Conservation (phyloP, 2,797 vertebrate species). For the Diglossa cyanea region DNA sequence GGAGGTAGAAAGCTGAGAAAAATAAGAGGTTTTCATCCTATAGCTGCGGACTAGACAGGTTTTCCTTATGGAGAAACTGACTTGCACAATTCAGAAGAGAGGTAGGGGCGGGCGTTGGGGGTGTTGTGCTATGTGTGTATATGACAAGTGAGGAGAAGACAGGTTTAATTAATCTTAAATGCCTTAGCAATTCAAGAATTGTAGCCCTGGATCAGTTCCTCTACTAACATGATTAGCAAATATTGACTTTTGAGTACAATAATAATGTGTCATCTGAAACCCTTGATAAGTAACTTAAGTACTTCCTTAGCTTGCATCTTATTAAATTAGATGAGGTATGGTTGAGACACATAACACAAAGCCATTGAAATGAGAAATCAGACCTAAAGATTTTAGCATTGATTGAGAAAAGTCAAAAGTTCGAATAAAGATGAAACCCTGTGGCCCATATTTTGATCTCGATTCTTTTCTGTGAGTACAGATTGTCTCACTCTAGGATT, state of each 20-base stretch:
- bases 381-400: conserved; percentile 77
- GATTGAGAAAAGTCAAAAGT: conserved; percentile 70
- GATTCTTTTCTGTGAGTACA: not conserved
- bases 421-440: conserved; percentile 45
- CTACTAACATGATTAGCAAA: conserved; percentile 82
- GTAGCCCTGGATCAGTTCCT: conserved; percentile 77
- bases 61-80: conserved; percentile 8
- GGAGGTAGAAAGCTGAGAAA: not conserved
- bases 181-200: conserved; percentile 75
- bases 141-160: conserved; percentile 45
- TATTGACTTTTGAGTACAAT: conserved; percentile 82
- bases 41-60: not conserved
- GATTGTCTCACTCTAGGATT: not conserved
- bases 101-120: not conserved
- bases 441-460: not conserved
- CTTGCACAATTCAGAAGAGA: conserved; percentile 12
- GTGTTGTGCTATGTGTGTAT: not conserved
- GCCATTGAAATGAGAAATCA: conserved; percentile 72
- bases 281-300: conserved; percentile 81
- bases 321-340: conserved; percentile 77
- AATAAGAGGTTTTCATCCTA: not conserved
- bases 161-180: conserved; percentile 79
- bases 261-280: conserved; percentile 81
- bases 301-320: conserved; percentile 80
- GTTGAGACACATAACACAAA: conserved; percentile 69